phyloP scores from a whole-genome alignment of 2,797 vertebrate species.

The Agapornis canus region DNA sequence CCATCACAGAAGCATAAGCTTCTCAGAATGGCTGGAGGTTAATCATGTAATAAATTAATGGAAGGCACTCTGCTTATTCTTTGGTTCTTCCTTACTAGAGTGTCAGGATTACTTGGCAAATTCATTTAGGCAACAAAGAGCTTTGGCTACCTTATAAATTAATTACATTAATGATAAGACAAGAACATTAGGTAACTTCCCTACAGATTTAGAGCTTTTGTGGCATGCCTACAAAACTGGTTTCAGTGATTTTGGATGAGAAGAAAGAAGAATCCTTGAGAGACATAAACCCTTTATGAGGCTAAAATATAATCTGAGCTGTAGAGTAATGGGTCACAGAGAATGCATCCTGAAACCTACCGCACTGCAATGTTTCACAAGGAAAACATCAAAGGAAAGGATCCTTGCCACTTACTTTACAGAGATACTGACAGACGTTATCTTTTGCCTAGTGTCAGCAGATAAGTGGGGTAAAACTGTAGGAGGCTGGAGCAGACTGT shows the following conservation, averaged over 20 bases:
- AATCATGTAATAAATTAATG: neutral
- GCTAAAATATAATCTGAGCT: neutral
- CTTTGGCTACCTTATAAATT: neutral
- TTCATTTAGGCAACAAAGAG: neutral
- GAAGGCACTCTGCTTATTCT: neutral
- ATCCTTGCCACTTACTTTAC: neutral
- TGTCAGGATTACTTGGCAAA: neutral
- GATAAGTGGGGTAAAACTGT: neutral
- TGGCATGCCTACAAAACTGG: neutral
- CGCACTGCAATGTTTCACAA: neutral
- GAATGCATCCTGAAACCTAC: neutral
- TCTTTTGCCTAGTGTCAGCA: neutral
- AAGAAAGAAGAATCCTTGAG: neutral
- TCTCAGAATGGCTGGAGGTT: neutral
- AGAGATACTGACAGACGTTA: neutral
- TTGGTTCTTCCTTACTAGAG: neutral
- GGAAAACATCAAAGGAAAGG: neutral
- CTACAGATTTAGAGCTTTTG: neutral
- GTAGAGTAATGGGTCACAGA: neutral
- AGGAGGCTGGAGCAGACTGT: neutral
- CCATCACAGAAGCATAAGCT: neutral
- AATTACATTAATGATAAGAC: neutral
- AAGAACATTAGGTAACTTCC: neutral
- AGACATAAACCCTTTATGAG: neutral
- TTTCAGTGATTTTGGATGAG: neutral